Evolutionary conservation across 2,888 invertebrate species (phyloP).

Genomic region (Dexiosoma caninum): DNA sequence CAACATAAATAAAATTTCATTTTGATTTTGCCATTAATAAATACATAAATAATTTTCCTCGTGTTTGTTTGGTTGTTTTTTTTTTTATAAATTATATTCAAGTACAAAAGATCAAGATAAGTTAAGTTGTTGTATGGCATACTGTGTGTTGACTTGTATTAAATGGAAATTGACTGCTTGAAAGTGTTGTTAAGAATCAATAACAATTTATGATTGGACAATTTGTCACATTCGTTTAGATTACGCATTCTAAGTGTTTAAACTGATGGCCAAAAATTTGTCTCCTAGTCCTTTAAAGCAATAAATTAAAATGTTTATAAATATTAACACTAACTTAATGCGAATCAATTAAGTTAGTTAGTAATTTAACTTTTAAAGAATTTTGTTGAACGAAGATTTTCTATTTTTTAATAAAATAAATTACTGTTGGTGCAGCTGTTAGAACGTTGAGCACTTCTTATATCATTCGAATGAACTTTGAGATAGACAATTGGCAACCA

Average conservation of each 20-base stretch:
- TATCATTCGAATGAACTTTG: too few species aligned
- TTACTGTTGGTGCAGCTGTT: too few species aligned
- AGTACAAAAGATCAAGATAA: constrained; percentile 49
- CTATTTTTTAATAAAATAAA: too few species aligned
- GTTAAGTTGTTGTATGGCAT: not conserved
- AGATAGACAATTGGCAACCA: too few species aligned
- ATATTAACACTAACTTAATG: not conserved
- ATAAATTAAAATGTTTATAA: constrained; percentile 2
- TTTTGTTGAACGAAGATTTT: too few species aligned
- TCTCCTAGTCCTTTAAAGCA: constrained; percentile 8
- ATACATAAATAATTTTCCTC: too few species aligned
- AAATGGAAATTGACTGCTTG: constrained; percentile 29
- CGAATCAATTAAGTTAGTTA: too few species aligned
- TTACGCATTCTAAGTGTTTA: constrained; percentile 32
- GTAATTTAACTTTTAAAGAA: too few species aligned
- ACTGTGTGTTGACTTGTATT: not conserved
- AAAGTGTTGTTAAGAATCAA: constrained; percentile 42
- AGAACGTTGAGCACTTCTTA: too few species aligned
- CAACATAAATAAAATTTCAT: constrained; percentile 8
- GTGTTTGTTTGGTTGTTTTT: not conserved
- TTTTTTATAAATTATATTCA: constrained; percentile 31
- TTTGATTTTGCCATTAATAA: not conserved
- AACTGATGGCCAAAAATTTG: constrained; percentile 18
- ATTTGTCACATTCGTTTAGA: constrained; percentile 49
- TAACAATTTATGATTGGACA: constrained; percentile 42